Base-by-base conservation (phyloP, 2,888 invertebrate genomes). In the Volucella inanis region DNA sequence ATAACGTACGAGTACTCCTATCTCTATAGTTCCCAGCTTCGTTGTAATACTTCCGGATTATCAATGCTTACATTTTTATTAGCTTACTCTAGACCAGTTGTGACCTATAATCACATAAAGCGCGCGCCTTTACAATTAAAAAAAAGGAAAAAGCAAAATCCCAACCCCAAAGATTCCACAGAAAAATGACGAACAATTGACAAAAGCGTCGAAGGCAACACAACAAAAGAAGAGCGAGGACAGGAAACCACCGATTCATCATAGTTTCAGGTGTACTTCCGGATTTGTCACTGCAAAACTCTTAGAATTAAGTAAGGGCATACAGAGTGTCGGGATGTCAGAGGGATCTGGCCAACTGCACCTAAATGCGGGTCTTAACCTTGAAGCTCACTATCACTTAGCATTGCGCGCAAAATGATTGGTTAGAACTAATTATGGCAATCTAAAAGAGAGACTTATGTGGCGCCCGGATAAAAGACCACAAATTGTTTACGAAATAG, bases 401-500 rank as follows among this genome's bases (percentile, higher is more conserved):
- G 12, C 2, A 39, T 54, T 18, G 54, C 67, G 54, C 75, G 64
- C 65, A 54, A 70, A 61, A n/a, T 2, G n/a, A 45, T 41, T 54
- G 10, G 41, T 11, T 38, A 12, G 11, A 22, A 31, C 43, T 39
- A 45, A 61, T 50, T 43, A 45, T 39, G 12, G 54, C 49, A 39
- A 39, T 49, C 15, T 55, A 41, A 31, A 38, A 15, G 15, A 12
- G 54, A 45, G 54, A 14, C 64, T 41, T n/a, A 10, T 18, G 65
- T 59, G 71, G 77, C 82, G 71, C 77, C 74, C 80, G 65, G 75
- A 84, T 79, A 65, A 52, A 62, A 15, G 49, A 47, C 70, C 47
- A 14, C 49, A 67, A 71, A 81, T 85, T 81, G 85, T 76, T 81
- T 81, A 85, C 81, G 67, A 79, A 77, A 78, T 85, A 81, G 85